Evolutionary conservation across 2,797 vertebrate genomes (phyloP).

Genomic region (Argentina silus): DNA sequence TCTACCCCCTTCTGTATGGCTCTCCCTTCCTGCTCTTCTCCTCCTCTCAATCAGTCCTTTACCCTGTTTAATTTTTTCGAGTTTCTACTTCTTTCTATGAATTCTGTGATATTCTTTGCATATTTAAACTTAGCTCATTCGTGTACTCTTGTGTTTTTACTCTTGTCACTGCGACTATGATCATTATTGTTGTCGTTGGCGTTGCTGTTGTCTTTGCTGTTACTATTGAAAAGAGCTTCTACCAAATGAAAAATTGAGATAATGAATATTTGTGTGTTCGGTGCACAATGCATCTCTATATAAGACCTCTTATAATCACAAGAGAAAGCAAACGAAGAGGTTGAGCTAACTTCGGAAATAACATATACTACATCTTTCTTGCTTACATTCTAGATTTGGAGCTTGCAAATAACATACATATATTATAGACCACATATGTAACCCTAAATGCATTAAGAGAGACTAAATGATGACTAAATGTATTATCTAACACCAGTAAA

Average conservation of each 20-base stretch:
- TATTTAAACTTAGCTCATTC: conserved; percentile 78
- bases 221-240: conserved; percentile 77
- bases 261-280: conserved; percentile 56
- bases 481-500: conserved; percentile 60
- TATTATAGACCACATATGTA: conserved; percentile 69
- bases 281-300: conserved; percentile 64
- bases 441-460: conserved; percentile 72
- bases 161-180: conserved; percentile 60
- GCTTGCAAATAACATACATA: conserved; percentile 72
- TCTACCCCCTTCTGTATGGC: conserved; percentile 13
- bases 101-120: conserved; percentile 78
- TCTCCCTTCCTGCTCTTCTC: conserved; percentile 13
- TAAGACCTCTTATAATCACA: conserved; percentile 61
- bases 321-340: conserved; percentile 72
- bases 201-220: conserved; percentile 74
- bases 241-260: conserved; percentile 75
- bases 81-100: conserved; percentile 72
- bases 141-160: conserved; percentile 78
- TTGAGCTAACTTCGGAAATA: conserved; percentile 74
- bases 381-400: conserved; percentile 75
- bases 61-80: conserved; percentile 37
- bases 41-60: conserved; percentile 21
- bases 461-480: conserved; percentile 54
- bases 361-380: conserved; percentile 62
- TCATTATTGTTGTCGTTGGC: conserved; percentile 69